phyloP scores from a whole-genome alignment of 2,888 invertebrate species.

The Plebejus argus region DNA sequence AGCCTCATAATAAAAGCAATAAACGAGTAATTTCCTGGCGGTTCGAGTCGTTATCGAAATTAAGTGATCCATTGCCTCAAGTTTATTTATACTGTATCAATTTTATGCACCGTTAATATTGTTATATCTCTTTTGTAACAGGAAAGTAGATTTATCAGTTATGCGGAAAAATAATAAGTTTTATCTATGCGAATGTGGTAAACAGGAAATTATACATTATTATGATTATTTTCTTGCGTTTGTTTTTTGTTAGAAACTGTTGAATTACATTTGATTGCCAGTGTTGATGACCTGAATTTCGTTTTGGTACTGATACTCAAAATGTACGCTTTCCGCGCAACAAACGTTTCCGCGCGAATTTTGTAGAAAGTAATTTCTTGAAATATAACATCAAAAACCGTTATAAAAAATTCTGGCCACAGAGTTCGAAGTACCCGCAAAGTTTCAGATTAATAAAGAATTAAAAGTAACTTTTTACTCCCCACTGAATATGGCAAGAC shows the following conservation, averaged over 20 bases:
- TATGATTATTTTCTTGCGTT: neutral
- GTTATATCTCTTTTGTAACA: conserved; percentile 6
- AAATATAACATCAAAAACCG: conserved; percentile 40
- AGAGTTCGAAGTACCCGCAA: conserved; percentile 50
- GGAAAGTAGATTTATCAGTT: neutral
- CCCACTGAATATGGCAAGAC: conserved; percentile 44
- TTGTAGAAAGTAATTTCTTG: neutral
- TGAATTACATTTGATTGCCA: no score
- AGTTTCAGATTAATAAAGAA: conserved; percentile 59
- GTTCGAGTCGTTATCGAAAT: conserved; percentile 75
- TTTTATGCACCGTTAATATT: conserved; percentile 54
- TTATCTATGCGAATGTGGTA: neutral
- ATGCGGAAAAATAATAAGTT: neutral
- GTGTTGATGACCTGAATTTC: no score
- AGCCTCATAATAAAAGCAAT: conserved; percentile 61
- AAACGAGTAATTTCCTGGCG: conserved; percentile 76
- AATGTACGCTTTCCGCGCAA: no score
- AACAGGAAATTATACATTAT: neutral
- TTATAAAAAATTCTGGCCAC: conserved; percentile 45
- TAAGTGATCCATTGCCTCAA: conserved; percentile 77
- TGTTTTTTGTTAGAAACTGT: neutral
- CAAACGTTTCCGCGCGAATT: neutral
- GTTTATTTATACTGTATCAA: conserved; percentile 70
- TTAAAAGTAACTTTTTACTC: conserved; percentile 54
- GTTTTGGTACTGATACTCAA: no score